Evolutionary conservation across 2,888 invertebrate genomes (phyloP), one percentile per base, ranked within the genome.

Genomic region (Eucera pruinosa): DNA sequence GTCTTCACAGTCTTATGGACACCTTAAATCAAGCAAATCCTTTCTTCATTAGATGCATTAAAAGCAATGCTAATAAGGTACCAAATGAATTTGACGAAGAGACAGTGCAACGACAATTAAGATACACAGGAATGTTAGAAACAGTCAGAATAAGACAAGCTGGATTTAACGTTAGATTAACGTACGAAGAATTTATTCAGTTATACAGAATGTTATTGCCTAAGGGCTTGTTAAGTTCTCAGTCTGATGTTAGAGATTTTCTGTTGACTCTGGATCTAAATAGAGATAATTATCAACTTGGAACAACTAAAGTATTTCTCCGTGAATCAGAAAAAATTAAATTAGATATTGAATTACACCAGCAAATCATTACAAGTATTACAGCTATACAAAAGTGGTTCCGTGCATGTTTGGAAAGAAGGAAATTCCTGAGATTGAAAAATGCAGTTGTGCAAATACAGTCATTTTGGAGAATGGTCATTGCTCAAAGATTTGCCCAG

Each of bases 41-140:
- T 9, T 97, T 96, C 92, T 97, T 97, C 91, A 95, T 97, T 76
- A 93, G 99, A 77, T 99, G 99, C 92, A 98, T 99, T 91, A 98
- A 98, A 93, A 98, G 98, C 65, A 99, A 99, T 92, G 95, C 96
- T 73, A 97, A 97, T 84, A 98, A 98, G 94, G 96, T 97, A 79
- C 96, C 98, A 0, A 98, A 98, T 91, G 95, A 96, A 83, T 98
- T 98, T 93, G 98, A 98, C 92, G 97, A 98, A 88, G 97, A 97
- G 79, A 97, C 98, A 0, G 98, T 98, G 9, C 96, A 98, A 88
- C 94, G 98, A 61, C 96, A 97, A 91, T 93, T 99, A 72, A 94
- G 98, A 11, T 99, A 99, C 93, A 98, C 98, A 0, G 99, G 99
- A 77, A 99, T 98, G 98, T 91, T 99, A 88, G 98, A 98, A 91